phyloP scores from a whole-genome alignment of 2,797 vertebrate genomes.

The Enteromius paludinosus region DNA sequence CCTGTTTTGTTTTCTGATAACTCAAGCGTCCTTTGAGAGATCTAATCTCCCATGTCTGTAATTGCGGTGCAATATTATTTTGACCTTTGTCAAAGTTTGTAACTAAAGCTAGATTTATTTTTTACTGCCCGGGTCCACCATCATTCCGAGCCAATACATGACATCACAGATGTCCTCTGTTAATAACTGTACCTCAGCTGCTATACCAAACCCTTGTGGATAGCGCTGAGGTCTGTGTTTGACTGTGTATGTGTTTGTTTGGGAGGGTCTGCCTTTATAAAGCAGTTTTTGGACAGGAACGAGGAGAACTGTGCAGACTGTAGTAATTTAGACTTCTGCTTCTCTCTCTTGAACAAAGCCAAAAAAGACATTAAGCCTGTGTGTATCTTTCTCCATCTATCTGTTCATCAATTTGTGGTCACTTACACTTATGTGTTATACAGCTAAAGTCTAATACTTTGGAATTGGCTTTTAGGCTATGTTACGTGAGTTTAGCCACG shows the following conservation, averaged over 20 bases:
- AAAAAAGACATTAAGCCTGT: neutral
- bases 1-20: constrained; percentile 3
- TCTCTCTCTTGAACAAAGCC: neutral
- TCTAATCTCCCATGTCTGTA: neutral
- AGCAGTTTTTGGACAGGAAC: neutral
- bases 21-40: neutral
- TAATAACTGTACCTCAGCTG: neutral
- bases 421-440: neutral
- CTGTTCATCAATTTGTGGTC: neutral
- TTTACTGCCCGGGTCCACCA: neutral
- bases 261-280: neutral
- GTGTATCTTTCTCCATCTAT: neutral
- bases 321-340: constrained; percentile 12
- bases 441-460: neutral
- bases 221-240: neutral
- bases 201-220: neutral
- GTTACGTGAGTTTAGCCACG: neutral
- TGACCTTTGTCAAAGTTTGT: neutral
- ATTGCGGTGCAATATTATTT: constrained; percentile 15
- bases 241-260: neutral
- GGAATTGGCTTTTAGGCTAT: neutral
- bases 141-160: neutral
- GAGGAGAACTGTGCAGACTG: neutral
- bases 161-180: neutral
- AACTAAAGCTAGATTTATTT: constrained; percentile 13